phyloP scores from a whole-genome alignment of 2,113 vertebrate genomes.

The Pogonocichla stellata region DNA sequence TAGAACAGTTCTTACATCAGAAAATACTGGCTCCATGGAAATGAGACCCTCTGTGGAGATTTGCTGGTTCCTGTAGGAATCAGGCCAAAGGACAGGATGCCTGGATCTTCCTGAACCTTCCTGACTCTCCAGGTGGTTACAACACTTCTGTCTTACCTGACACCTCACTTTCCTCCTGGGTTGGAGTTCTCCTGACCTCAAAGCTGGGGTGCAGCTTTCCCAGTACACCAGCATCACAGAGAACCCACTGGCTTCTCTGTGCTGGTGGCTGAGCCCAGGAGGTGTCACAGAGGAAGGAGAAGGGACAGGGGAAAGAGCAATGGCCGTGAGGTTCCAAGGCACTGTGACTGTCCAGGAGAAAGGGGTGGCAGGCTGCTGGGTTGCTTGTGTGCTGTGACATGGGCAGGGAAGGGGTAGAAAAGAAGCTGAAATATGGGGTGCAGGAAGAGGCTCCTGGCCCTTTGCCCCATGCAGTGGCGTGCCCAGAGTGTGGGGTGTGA shows the following conservation, averaged over 20 bases:
- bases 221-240: background rate
- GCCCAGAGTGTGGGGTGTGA: background rate
- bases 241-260: rapidly evolving
- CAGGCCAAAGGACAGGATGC: background rate
- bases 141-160: background rate
- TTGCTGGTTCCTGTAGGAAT: background rate
- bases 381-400: background rate
- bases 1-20: background rate
- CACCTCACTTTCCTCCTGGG: background rate
- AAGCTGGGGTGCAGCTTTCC: background rate
- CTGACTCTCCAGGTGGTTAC: background rate
- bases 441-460: background rate
- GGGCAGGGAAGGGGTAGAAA: background rate
- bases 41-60: background rate
- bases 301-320: background rate
- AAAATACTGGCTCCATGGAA: background rate
- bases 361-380: background rate
- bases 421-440: background rate
- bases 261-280: background rate
- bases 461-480: background rate
- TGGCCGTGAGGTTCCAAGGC: background rate
- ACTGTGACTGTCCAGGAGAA: background rate
- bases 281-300: background rate
- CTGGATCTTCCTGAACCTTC: background rate
- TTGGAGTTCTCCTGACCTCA: background rate